Base-by-base conservation (phyloP, 2,113 vertebrate genomes). In the Ciconia boyciana region DNA sequence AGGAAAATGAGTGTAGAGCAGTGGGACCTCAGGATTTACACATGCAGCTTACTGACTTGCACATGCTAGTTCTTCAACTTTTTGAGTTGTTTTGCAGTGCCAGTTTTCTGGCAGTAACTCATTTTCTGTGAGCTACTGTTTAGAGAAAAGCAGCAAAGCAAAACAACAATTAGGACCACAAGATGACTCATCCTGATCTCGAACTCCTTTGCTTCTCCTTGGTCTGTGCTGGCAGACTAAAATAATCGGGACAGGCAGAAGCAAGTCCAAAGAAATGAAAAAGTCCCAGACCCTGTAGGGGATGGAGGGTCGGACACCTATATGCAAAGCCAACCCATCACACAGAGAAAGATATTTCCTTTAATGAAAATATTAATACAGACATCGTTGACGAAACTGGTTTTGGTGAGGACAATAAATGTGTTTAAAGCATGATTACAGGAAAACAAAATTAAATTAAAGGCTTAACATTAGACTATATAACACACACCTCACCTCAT, bases 351-450 rank as follows among this genome's bases (percentile, higher is more conserved):
- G 28, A 0, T 32, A 81, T 16, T 94, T 74, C 41, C 55, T 94
- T 91, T 87, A 94, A 83, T 89, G 72, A 76, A 94, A 89, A 89
- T 34, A 83, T 15, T 18, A 83, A 78, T 49, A 83, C 39, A 94
- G 26, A 92, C 16, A 54, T 82, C 66, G 78, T 5, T 62, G 44
- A 75, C 58, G 29, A 64, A 60, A 75, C 11, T 85, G 34, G 12
- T 61, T 91, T 87, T 79, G 52, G 58, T 80, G 87, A 74, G 49
- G 58, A 62, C 41, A 90, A 83, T 69, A 88, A 78, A 41, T 31
- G 39, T 65, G 14, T 68, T 77, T 72, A 87, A 91, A 91, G 34
- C 74, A 82, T 7, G 21, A 91, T 26, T 82, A 76, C 25, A 89
- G 83, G 19, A 64, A 78, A 68, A 72, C 8, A 91, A 55, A 88